Conservation (phyloP, 2,113 vertebrate species). For the Aplodontia rufa region DNA sequence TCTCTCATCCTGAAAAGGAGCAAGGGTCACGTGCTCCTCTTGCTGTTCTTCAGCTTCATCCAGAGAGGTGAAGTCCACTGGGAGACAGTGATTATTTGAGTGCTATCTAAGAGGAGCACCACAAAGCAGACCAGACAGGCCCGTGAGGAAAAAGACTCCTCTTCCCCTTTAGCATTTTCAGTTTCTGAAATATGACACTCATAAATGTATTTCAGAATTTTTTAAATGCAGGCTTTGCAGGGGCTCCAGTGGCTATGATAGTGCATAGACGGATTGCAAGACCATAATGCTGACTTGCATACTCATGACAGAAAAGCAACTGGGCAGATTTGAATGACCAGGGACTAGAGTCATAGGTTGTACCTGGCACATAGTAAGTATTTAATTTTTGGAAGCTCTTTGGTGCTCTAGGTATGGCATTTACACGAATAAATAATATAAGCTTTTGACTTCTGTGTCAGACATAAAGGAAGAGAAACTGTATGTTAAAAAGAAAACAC, state of each 20-base stretch:
- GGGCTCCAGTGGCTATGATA: neutral
- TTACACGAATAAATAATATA: neutral
- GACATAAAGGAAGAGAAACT: neutral
- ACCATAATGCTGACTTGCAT: neutral
- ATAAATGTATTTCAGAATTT: neutral
- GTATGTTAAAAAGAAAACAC: neutral
- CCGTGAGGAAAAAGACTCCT: neutral
- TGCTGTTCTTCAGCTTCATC: conserved; percentile 84
- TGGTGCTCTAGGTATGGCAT: neutral
- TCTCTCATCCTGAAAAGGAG: neutral
- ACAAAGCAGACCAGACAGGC: neutral
- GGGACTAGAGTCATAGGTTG: neutral
- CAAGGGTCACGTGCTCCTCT: conserved; percentile 70
- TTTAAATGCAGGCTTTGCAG: neutral
- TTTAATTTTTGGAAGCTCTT: neutral
- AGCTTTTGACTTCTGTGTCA: neutral
- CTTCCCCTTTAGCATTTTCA: neutral
- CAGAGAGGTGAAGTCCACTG: conserved; percentile 82
- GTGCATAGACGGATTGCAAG: neutral
- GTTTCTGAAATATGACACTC: neutral
- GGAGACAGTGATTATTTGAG: conserved; percentile 82
- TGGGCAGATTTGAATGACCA: neutral
- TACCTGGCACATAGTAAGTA: neutral
- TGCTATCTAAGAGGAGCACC: conserved; percentile 63
- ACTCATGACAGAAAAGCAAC: neutral